A percentile compares a stretch with the other conserved stretches of the same genome.
Evolutionary conservation across 2,888 invertebrate genomes (phyloP).

Genomic region (Hemicrepidius hirtus): DNA sequence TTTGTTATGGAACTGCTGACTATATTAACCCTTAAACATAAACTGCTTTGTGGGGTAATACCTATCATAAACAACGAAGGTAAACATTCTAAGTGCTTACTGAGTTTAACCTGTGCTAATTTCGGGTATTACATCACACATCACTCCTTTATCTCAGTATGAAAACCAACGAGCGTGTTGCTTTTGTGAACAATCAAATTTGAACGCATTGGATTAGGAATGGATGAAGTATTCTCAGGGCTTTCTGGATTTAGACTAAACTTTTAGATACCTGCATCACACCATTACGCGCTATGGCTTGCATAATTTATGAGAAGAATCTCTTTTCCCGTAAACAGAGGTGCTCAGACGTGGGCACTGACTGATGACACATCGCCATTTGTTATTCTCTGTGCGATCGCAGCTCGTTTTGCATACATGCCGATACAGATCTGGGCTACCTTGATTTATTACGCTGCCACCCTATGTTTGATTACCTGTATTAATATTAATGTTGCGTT

Average conservation of each 20-base stretch:
- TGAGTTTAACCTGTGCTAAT: background rate
- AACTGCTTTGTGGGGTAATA: background rate
- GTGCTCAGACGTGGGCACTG: conserved; percentile 54
- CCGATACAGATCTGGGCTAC: conserved; percentile 58
- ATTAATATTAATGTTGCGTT: conserved; percentile 59
- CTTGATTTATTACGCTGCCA: conserved; percentile 58
- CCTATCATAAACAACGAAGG: background rate
- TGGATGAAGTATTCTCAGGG: too few relatives aligned
- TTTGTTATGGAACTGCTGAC: background rate
- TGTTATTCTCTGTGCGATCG: conserved; percentile 60
- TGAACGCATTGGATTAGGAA: background rate
- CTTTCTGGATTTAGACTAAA: too few relatives aligned
- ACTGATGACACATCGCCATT: conserved; percentile 58
- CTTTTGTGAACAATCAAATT: background rate
- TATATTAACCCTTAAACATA: background rate
- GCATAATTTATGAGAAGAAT: conserved; percentile 48
- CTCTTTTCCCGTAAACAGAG: conserved; percentile 49
- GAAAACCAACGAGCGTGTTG: background rate
- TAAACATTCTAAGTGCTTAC: conserved; percentile 4
- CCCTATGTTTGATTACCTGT: conserved; percentile 58
- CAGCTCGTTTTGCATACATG: conserved; percentile 57
- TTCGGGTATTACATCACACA: background rate
- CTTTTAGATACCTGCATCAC: conserved; percentile 21
- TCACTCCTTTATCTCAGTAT: background rate
- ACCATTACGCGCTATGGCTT: conserved; percentile 35